Conservation (phyloP, 1,140 invertebrate genomes). For the Platyscapa corneri region DNA sequence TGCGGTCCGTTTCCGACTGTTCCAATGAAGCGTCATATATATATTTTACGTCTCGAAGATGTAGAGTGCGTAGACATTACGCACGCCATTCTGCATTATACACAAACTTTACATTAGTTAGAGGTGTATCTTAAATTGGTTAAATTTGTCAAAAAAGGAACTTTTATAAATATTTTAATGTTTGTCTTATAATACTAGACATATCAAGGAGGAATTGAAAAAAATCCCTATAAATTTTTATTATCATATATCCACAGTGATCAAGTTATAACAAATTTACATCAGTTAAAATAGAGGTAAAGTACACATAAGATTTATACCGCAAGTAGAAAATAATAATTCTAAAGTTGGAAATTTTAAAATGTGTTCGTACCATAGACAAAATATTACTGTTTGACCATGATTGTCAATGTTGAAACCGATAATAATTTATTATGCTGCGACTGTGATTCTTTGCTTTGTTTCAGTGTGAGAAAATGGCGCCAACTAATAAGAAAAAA, state of each 20-base stretch:
- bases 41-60: background rate
- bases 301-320: slow-evolving; percentile 50
- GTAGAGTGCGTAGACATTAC: slow-evolving; percentile 35
- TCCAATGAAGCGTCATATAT: background rate
- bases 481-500: slow-evolving; percentile 25
- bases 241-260: background rate
- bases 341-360: slow-evolving; percentile 31
- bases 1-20: background rate
- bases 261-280: slow-evolving; percentile 20
- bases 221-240: background rate
- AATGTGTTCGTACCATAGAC: background rate
- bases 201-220: background rate
- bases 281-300: slow-evolving; percentile 43
- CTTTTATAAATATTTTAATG: background rate
- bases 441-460: background rate
- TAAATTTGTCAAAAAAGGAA: background rate
- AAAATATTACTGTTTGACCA: slow-evolving; percentile 6
- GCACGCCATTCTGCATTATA: slow-evolving; percentile 41
- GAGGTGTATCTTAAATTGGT: background rate
- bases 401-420: background rate
- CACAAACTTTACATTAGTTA: slow-evolving; percentile 37
- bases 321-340: slow-evolving; percentile 37
- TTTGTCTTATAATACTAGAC: background rate
- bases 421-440: background rate
- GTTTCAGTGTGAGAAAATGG: slow-evolving; percentile 34